Percentiles rank a stretch among this genome's conserved stretches.
Conservation (phyloP, 2,888 invertebrate species). For the Ctenicera cuprea region DNA sequence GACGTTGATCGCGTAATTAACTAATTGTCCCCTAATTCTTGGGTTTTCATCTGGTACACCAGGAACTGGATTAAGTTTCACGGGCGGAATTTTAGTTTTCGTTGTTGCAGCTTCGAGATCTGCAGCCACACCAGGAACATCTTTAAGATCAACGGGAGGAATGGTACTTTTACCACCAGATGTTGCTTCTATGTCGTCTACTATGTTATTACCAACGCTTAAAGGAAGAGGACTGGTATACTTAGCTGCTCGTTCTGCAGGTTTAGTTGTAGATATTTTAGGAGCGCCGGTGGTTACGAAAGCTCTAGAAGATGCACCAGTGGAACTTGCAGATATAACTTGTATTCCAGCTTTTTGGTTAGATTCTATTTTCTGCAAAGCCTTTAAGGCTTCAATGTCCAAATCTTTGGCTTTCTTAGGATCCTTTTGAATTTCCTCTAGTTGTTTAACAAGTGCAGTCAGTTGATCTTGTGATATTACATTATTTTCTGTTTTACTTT, state of each 20-base stretch:
- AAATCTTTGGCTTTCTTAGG: conserved; percentile 64
- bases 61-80: conserved; percentile 68
- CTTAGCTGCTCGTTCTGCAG: conserved; percentile 44
- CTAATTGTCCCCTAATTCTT: conserved; percentile 74
- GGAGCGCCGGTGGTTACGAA: conserved; percentile 21
- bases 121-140: conserved; percentile 20
- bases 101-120: conserved; percentile 54
- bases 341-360: background rate
- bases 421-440: conserved; percentile 68
- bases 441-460: conserved; percentile 65
- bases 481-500: conserved; percentile 52
- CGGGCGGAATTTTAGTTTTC: conserved; percentile 65
- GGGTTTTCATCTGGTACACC: conserved; percentile 66
- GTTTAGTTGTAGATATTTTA: conserved; percentile 17
- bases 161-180: background rate
- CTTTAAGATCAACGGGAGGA: conserved; percentile 20
- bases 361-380: conserved; percentile 57
- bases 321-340: conserved; percentile 50
- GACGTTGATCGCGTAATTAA: conserved; percentile 85
- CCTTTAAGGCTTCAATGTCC: conserved; percentile 65
- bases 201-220: conserved; percentile 57
- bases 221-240: conserved; percentile 57
- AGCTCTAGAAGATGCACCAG: conserved; percentile 46
- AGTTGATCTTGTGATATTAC: conserved; percentile 65
- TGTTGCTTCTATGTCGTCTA: conserved; percentile 35